Conservation (phyloP, 2,797 vertebrate species). For the Neosilurus mollespiculum region DNA sequence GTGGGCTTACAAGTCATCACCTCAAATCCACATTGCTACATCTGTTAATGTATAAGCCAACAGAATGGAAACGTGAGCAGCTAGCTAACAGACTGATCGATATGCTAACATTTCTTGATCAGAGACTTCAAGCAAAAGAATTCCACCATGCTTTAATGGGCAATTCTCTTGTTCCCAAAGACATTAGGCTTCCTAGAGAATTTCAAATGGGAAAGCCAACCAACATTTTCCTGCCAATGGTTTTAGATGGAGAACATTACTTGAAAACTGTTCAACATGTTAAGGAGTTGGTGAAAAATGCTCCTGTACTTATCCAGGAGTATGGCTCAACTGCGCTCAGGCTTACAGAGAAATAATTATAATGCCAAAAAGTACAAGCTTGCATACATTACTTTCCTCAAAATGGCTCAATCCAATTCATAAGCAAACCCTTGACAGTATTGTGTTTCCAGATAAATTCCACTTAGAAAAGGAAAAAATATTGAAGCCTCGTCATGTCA, state of each 20-base stretch:
- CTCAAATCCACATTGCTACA: slow-evolving; percentile 84
- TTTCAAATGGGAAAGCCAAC: slow-evolving; percentile 74
- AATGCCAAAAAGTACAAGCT: too few species aligned
- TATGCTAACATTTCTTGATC: slow-evolving; percentile 78
- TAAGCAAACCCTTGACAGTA: background rate
- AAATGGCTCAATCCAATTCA: background rate
- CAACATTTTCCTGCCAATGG: slow-evolving; percentile 86
- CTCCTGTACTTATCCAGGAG: slow-evolving; percentile 79
- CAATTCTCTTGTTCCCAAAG: slow-evolving; percentile 69
- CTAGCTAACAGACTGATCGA: slow-evolving; percentile 75
- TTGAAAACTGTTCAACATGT: slow-evolving; percentile 76
- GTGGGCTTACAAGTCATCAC: slow-evolving; percentile 77
- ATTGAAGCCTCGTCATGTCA: background rate
- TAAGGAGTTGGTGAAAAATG: slow-evolving; percentile 84
- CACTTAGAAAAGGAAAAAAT: background rate
- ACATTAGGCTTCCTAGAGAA: slow-evolving; percentile 72
- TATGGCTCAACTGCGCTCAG: slow-evolving; percentile 59
- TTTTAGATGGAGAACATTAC: slow-evolving; percentile 73
- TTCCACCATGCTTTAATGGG: slow-evolving; percentile 84
- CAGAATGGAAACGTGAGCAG: slow-evolving; percentile 73
- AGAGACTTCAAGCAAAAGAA: slow-evolving; percentile 77
- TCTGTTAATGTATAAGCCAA: slow-evolving; percentile 64
- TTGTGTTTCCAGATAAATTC: background rate
- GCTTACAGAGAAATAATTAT: background rate
- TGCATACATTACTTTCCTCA: too few species aligned